Evolutionary conservation across 1,140 invertebrate species (phyloP), one percentile per base, ranked within the genome.

Genomic region (Drosophila ironensis): DNA sequence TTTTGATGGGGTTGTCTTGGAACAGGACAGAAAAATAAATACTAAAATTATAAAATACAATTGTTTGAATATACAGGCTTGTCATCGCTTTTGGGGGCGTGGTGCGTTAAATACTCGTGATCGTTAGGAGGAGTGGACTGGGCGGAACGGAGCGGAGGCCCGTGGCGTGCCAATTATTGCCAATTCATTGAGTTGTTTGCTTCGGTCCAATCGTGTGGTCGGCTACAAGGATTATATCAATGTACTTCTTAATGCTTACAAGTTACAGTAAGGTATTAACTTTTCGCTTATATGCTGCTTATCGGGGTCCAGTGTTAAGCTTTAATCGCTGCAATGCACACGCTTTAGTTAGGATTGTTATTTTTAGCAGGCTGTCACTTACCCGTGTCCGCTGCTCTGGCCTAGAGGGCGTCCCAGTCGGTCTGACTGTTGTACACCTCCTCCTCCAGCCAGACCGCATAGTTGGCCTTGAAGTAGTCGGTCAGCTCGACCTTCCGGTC

Each of bases 381-480:
- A 77, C 73, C 54, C 7, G 4, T 8, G 12, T n/a, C n/a, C n/a
- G 11, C 24, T 38, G 2, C 20, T 20, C 19, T 30, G 1, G 16
- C 45, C 35, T 88, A 89, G 25, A 89, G 72, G 42, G 84, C 90
- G 86, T 96, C 94, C 95, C 95, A 96, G 87, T 96, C 93, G 50
- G 95, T 95, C 74, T 93, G 92, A 63, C 94, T 94, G 80, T 96
- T 94, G 90, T 97, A 99, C 3, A 99, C 98, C 92, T 99, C 98
- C 88, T 97, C 94, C 77, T 99, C 95, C 17, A 99, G 91, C 98
- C 98, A 99, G 7, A 96, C 89, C 87, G 98, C 96, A 91, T 99
- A 99, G 90, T 99, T 97, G 69, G 95, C 93, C 91, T 98, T 98
- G 87, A 99, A 99, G 88, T 98, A 97, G 22, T 98, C 96, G 19